phyloP scores from a whole-genome alignment of 2,888 invertebrate genomes.

The Lepetodrilus schrolli region DNA sequence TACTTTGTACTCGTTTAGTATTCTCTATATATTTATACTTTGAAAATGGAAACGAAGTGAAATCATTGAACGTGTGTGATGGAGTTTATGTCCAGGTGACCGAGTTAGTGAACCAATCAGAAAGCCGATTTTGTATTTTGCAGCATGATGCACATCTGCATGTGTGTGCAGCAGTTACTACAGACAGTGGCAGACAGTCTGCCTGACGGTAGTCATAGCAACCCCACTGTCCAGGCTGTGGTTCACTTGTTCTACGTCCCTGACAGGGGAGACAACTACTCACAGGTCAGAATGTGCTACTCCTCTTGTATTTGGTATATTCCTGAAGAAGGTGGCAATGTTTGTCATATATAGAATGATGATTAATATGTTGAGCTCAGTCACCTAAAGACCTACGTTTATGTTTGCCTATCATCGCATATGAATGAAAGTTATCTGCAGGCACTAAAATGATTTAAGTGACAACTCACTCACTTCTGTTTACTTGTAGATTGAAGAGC shows the following conservation, averaged over 20 bases:
- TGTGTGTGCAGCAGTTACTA: slow-evolving; percentile 40
- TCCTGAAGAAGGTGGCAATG: background rate
- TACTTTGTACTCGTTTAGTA: no score
- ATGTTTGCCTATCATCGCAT: no score
- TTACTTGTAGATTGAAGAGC: slow-evolving; percentile 7
- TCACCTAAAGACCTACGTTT: no score
- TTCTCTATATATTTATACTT: no score
- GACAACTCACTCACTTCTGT: no score
- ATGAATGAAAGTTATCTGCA: no score
- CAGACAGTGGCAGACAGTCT: slow-evolving; percentile 37
- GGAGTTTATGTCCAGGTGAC: background rate
- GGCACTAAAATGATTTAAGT: no score
- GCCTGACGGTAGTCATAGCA: slow-evolving; percentile 37
- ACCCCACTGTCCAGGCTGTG: slow-evolving; percentile 13
- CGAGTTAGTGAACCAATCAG: background rate
- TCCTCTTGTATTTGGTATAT: no score
- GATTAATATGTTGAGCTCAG: no score
- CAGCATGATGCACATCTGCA: slow-evolving; percentile 33
- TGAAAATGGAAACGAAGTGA: no score
- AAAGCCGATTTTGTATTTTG: background rate
- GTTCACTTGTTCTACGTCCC: background rate
- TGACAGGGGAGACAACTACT: background rate
- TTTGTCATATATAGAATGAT: background rate
- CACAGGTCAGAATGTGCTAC: slow-evolving; percentile 11
- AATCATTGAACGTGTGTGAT: background rate